Base-by-base conservation (phyloP, 37 sponge, comb jelly and placozoan species). In the Dysidea cf. avara region DNA sequence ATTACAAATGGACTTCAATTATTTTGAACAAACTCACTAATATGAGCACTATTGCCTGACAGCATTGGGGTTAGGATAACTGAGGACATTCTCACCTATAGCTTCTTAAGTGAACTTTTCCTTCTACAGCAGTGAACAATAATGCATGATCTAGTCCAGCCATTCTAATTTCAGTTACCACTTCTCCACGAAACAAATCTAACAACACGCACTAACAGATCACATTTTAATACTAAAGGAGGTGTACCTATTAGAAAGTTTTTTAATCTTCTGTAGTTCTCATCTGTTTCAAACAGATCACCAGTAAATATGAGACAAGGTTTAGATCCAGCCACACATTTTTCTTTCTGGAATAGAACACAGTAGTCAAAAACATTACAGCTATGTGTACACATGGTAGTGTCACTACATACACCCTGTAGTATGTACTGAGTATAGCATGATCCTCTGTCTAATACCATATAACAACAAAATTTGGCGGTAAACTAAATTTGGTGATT, bases 271-370 rank as follows among this genome's bases (percentile, higher is more conserved):
- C 53, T 58, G 68, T 81, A 91, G 2, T 83, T 62, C 2, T 35
- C 56, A 22, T 85, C 86, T 21, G 85, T 85, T 39, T 96, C 96
- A 82, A 96, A 96, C 11, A 71, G 62, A 38, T 85, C 84, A 55
- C 96, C 96, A 30, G 76, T 62, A 53, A 96, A 96, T 22, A 96
- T 38, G 37, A 96, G 16, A 68, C 96, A 96, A 1, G 96, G 96
- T 36, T 96, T 96, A 50, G 86, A 85, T 7, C 94, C 90, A 24
- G 81, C 60, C 24, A 54, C 30, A 33, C 76, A 82, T 7, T 90
- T 82, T 2, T 31, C 53, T 18, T 28, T 43, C 89, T 88, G 29
- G 14, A 77, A 46, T 14, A 79, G 9, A 14, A 14, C 36, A 40
- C 33, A 43, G n/a, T n/a, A n/a, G n/a, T n/a, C n/a, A n/a, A n/a